These are phyloP conservation scores for Deilephila elpenor DNA, from an alignment of 2,888 invertebrate species.

Conservation along the genomic window DNA sequence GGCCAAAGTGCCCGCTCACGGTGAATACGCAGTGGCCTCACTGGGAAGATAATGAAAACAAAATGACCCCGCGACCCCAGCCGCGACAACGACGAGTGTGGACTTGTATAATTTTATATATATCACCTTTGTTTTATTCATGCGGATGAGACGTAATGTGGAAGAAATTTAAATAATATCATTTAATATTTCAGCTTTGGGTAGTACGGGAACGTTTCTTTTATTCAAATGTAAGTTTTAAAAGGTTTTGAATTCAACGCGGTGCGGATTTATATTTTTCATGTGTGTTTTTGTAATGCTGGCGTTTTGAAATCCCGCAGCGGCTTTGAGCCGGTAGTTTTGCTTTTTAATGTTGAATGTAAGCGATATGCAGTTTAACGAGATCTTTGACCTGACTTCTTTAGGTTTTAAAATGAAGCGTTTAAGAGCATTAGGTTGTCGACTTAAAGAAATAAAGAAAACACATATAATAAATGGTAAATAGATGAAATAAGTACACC, in stretches of 20 bases:
- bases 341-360: not conserved
- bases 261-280: slow-evolving; percentile 15
- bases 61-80: slow-evolving; percentile 44
- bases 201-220: slow-evolving; percentile 5
- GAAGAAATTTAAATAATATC: slow-evolving; percentile 15
- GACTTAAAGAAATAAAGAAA: no score
- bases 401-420: no score
- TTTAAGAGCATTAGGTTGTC: no score
- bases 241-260: slow-evolving; percentile 16
- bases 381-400: no score
- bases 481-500: no score
- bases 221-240: slow-evolving; percentile 24
- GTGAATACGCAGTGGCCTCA: slow-evolving; percentile 37
- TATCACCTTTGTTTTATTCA: slow-evolving; percentile 7
- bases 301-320: slow-evolving; percentile 1
- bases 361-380: not conserved
- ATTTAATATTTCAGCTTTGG: slow-evolving; percentile 11
- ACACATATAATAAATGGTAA: no score
- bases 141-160: slow-evolving; percentile 5
- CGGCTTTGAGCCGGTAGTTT: not conserved
- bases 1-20: slow-evolving; percentile 44
- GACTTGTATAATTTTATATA: not conserved
- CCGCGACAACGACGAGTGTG: not conserved
- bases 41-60: slow-evolving; percentile 52
- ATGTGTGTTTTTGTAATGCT: not conserved